phyloP scores from a whole-genome alignment of 2,797 vertebrate genomes.

The Sebastes taczanowskii region DNA sequence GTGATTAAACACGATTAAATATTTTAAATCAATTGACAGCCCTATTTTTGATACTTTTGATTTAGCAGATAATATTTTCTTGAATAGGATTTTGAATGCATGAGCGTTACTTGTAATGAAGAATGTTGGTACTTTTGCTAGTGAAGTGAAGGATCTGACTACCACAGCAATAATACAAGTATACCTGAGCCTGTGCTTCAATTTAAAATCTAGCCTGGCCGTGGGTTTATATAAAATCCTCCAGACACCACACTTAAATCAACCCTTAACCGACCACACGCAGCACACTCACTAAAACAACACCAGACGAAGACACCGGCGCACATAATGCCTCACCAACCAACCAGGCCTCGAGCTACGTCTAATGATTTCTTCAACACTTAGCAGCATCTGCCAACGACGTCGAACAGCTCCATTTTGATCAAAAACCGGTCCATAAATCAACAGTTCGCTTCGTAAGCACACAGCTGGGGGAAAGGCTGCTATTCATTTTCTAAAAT shows the following conservation, averaged over 20 bases:
- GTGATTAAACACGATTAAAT: too few relatives aligned
- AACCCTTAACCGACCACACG: slow-evolving; percentile 8
- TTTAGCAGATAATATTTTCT: too few relatives aligned
- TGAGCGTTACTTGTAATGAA: background rate
- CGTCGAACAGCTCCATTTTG: slow-evolving; percentile 37
- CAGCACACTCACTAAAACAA: slow-evolving; percentile 15
- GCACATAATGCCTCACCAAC: slow-evolving; percentile 28
- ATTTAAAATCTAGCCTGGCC: background rate
- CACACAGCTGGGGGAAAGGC: slow-evolving; percentile 31
- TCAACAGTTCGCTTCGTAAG: slow-evolving; percentile 46
- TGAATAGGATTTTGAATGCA: background rate
- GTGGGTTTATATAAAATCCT: background rate
- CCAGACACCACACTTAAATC: slow-evolving; percentile 20
- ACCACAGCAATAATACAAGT: background rate
- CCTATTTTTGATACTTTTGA: too few relatives aligned
- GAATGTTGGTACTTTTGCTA: background rate
- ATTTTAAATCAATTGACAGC: too few relatives aligned
- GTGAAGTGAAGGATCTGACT: background rate
- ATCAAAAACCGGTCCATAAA: slow-evolving; percentile 58
- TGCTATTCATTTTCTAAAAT: slow-evolving; percentile 66
- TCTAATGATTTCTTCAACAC: slow-evolving; percentile 63
- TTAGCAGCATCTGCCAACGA: slow-evolving; percentile 64
- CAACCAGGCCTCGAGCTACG: slow-evolving; percentile 20
- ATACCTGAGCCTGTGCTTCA: background rate
- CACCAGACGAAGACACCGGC: slow-evolving; percentile 32